phyloP scores from a whole-genome alignment of 2,888 invertebrate genomes.

The Raillietiella orientalis region DNA sequence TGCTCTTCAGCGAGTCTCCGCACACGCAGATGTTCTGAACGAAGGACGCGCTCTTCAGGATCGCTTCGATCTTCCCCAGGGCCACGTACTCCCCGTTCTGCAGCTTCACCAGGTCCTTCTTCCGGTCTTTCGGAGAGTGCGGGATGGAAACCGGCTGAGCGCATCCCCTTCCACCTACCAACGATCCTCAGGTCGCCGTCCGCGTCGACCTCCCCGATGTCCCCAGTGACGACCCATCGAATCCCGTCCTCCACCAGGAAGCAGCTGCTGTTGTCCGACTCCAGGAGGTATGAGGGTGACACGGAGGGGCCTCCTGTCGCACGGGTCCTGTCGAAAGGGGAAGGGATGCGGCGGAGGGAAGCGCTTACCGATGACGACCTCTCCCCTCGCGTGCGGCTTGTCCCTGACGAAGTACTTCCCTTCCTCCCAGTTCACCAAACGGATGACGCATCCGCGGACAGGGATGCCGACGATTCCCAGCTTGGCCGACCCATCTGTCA shows the following conservation, averaged over 20 bases:
- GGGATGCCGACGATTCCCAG: slow-evolving; percentile 68
- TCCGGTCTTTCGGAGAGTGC: no score
- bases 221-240: slow-evolving; percentile 85
- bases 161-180: no score
- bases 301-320: no score
- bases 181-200: slow-evolving; percentile 91
- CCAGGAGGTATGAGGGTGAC: no score
- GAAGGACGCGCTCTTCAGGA: slow-evolving; percentile 50
- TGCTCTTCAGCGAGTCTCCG: slow-evolving; percentile 54
- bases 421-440: slow-evolving; percentile 68
- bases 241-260: slow-evolving; percentile 40
- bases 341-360: no score
- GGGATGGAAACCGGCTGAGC: no score
- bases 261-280: no score
- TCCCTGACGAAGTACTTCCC: slow-evolving; percentile 63
- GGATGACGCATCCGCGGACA: slow-evolving; percentile 43
- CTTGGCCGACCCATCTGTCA: no score
- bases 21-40: slow-evolving; percentile 94
- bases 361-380: slow-evolving; percentile 44
- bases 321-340: no score
- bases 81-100: slow-evolving; percentile 96
- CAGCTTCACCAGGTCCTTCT: slow-evolving; percentile 91
- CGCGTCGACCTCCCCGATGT: slow-evolving; percentile 68
- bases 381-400: slow-evolving; percentile 51
- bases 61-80: slow-evolving; percentile 79